Evolutionary conservation across 2,113 vertebrate genomes (phyloP).

Genomic region (Alligator mississippiensis): DNA sequence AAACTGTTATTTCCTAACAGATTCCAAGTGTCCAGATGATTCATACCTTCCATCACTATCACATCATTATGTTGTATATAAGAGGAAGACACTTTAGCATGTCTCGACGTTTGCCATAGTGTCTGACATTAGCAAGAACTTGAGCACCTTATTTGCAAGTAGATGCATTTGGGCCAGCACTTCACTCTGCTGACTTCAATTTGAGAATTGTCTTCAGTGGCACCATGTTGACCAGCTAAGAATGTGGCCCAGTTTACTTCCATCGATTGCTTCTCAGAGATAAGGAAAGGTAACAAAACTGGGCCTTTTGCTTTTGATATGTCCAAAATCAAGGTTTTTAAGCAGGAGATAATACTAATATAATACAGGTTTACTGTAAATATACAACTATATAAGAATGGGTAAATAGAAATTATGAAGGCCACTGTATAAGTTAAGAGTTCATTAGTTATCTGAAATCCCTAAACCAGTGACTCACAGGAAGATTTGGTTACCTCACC

Average conservation of each 20-base stretch:
- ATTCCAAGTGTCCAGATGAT: constrained; percentile 41
- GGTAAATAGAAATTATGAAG: neutral
- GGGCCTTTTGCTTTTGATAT: neutral
- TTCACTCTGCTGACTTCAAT: accelerated
- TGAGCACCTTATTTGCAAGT: neutral
- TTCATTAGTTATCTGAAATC: neutral
- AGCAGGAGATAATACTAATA: too few species aligned
- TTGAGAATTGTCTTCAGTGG: neutral
- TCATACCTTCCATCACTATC: constrained; percentile 1
- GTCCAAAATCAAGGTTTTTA: neutral
- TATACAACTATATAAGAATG: neutral
- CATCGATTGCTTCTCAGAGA: too few species aligned
- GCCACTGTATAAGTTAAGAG: neutral
- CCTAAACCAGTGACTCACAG: neutral
- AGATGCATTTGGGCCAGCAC: neutral
- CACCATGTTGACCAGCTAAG: neutral
- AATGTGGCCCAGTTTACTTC: too few species aligned
- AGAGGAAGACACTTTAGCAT: neutral
- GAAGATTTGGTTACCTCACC: neutral
- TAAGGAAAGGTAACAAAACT: too few species aligned
- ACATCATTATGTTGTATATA: neutral
- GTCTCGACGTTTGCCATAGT: neutral
- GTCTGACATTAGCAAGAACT: neutral
- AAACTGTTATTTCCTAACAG: neutral
- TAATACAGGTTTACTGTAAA: neutral